phyloP scores from a whole-genome alignment of 2,888 invertebrate species.

The Hirtodrosophila duncani region DNA sequence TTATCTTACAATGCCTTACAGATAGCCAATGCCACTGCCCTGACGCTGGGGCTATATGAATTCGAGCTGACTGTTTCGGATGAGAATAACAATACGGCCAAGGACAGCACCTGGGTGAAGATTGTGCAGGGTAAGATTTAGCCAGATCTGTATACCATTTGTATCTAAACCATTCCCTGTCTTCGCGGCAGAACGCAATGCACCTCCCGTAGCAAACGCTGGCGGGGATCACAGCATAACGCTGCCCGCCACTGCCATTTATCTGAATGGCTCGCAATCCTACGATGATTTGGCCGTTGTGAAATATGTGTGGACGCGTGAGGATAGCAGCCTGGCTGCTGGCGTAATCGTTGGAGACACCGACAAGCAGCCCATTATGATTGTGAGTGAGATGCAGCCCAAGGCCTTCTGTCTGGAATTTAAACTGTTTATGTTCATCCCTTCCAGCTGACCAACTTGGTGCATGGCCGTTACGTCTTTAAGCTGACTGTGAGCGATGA shows the following conservation, averaged over 20 bases:
- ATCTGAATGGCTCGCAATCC: constrained; percentile 90
- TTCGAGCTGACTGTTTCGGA: constrained; percentile 90
- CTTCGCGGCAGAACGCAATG: constrained; percentile 93
- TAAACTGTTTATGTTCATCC: not conserved
- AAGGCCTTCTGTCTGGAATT: no score
- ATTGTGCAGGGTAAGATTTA: constrained; percentile 87
- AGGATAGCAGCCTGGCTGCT: constrained; percentile 87
- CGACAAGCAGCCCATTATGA: constrained; percentile 87
- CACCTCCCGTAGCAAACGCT: constrained; percentile 91
- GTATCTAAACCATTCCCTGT: not conserved
- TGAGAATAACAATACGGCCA: constrained; percentile 89
- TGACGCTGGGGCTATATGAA: constrained; percentile 90
- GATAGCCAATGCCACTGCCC: constrained; percentile 86
- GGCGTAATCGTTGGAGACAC: constrained; percentile 88
- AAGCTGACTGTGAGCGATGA: constrained; percentile 93
- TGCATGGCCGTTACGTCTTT: constrained; percentile 92
- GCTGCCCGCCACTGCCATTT: constrained; percentile 86
- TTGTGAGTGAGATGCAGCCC: constrained; percentile 79
- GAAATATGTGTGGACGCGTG: constrained; percentile 90
- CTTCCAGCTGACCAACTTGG: constrained; percentile 86
- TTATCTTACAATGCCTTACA: constrained; percentile 18
- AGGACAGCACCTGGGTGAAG: constrained; percentile 85
- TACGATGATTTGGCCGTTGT: constrained; percentile 92
- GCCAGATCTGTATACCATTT: no score
- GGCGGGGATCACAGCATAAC: constrained; percentile 90